Evolutionary conservation across 2,888 invertebrate genomes (phyloP).

Genomic region (Metallyticus violacea): DNA sequence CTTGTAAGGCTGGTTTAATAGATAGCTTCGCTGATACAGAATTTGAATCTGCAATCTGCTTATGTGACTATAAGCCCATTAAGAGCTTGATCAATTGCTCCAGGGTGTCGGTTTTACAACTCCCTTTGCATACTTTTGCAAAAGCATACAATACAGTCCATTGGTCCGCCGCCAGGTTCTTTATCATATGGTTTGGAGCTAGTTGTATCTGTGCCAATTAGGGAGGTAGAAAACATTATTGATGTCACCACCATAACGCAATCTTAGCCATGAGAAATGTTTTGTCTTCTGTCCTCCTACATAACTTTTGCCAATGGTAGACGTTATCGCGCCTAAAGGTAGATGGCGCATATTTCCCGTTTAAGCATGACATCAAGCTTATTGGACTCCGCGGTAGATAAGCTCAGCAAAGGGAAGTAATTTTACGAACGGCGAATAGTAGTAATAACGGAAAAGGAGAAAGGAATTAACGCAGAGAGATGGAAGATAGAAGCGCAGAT

Average conservation of each 20-base stretch:
- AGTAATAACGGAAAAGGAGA: too few relatives aligned
- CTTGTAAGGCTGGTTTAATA: too few relatives aligned
- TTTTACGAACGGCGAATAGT: not conserved
- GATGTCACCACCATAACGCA: not conserved
- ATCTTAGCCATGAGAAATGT: not conserved
- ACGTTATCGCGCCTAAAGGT: not conserved
- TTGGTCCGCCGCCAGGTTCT: not conserved
- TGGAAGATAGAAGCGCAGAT: too few relatives aligned
- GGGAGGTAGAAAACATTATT: not conserved
- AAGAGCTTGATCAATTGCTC: not conserved
- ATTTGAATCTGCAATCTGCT: not conserved
- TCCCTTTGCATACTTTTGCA: not conserved
- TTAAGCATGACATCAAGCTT: not conserved
- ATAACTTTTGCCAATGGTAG: not conserved
- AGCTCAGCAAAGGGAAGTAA: not conserved
- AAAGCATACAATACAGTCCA: too few relatives aligned
- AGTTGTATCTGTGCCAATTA: not conserved
- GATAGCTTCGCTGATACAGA: too few relatives aligned
- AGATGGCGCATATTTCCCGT: too few relatives aligned
- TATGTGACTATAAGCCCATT: not conserved
- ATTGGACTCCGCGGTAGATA: not conserved
- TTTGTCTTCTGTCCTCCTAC: too few relatives aligned
- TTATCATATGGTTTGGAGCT: not conserved
- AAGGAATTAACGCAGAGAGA: too few relatives aligned
- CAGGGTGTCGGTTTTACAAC: too few relatives aligned